phyloP scores from a whole-genome alignment of 2,797 vertebrate genomes.

The Lepilemur ruficaudatus region DNA sequence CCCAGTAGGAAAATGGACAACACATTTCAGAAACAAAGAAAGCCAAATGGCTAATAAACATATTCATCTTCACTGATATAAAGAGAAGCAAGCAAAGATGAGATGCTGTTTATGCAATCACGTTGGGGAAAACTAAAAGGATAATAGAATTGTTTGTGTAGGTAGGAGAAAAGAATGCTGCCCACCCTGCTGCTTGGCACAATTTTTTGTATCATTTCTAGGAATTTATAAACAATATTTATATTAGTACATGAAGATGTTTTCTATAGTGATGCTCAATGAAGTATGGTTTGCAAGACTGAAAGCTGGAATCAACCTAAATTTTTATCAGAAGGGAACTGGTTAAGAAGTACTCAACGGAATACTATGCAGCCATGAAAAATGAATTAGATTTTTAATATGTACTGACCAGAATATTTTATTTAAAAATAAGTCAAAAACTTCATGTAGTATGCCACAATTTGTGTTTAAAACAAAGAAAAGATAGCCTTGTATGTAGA shows the following conservation, averaged over 20 bases:
- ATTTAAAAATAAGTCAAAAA: neutral
- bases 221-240: neutral
- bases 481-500: neutral
- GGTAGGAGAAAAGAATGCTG: neutral
- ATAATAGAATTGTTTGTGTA: neutral
- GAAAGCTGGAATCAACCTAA: neutral
- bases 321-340: neutral
- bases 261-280: neutral
- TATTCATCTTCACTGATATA: neutral
- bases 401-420: neutral
- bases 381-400: neutral
- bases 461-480: constrained; percentile 48
- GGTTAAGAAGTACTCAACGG: neutral
- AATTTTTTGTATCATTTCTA: neutral
- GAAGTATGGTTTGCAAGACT: neutral
- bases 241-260: neutral
- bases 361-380: constrained; percentile 31
- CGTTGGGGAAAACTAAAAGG: neutral
- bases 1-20: neutral
- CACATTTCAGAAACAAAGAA: neutral
- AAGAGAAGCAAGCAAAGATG: neutral
- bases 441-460: neutral
- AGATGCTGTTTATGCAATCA: neutral
- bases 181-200: neutral
- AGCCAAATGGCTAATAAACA: neutral